Evolutionary conservation across 2,113 vertebrate species (phyloP).

Genomic region (Alligator mississippiensis): DNA sequence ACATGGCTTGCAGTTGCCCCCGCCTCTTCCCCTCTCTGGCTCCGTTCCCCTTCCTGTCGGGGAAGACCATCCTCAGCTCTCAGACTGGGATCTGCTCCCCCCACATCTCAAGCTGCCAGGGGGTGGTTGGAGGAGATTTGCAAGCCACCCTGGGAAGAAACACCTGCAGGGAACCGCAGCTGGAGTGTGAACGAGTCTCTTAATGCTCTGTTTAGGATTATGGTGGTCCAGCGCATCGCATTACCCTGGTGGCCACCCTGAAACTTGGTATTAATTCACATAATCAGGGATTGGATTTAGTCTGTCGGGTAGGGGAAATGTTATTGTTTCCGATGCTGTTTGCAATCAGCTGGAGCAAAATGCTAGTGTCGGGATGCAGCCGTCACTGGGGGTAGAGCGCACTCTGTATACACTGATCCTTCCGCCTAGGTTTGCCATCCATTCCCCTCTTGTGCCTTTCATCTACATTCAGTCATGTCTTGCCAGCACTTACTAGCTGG

Average conservation of each 20-base stretch:
- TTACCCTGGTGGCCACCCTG: slow-evolving; percentile 33
- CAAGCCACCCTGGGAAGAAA: slow-evolving; percentile 18
- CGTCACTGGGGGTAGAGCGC: background rate
- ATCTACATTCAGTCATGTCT: background rate
- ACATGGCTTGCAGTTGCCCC: background rate
- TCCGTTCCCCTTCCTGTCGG: background rate
- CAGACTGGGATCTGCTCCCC: background rate
- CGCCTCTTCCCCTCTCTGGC: background rate
- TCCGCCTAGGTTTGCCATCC: background rate
- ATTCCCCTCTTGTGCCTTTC: background rate
- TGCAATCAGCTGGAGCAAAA: slow-evolving; percentile 8
- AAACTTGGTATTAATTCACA: slow-evolving; percentile 58
- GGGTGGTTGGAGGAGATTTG: slow-evolving; percentile 14
- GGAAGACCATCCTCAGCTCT: background rate
- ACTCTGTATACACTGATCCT: background rate
- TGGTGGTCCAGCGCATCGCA: slow-evolving; percentile 15
- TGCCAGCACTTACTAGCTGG: background rate
- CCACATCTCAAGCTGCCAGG: background rate
- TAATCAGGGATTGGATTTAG: slow-evolving; percentile 40
- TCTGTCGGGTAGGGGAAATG: background rate
- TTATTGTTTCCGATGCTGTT: slow-evolving; percentile 51
- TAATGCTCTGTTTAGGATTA: slow-evolving; percentile 61
- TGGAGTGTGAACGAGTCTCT: slow-evolving; percentile 34
- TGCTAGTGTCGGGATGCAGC: background rate
- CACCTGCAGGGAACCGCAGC: slow-evolving; percentile 40